Evolutionary conservation across 2,113 vertebrate species (phyloP), one percentile per base, ranked within the genome.

Genomic region (Platycercus adscitus): DNA sequence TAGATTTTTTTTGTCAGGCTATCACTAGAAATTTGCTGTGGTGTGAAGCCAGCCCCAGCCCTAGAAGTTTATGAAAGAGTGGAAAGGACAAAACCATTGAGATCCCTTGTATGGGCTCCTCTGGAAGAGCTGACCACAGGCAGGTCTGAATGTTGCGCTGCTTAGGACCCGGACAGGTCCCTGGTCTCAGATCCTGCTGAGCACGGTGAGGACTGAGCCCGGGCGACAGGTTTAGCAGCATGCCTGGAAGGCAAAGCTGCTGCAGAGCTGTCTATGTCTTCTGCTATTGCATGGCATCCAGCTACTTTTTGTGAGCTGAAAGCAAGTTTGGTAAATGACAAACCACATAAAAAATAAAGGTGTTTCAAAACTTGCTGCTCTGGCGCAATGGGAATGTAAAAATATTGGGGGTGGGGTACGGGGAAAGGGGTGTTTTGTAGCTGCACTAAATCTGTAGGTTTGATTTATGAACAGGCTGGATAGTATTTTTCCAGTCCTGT

Each of bases 221-320:
- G 9, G 10, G 21, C 2, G 11, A 29, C 18, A 88, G 55, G 12
- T 9, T 49, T 17, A 43, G 28, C 55, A 75, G 31, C 0, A 0
- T 46, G 13, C 11, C 41, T 47, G 15, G 25, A 35, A 28, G 11
- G 11, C 39, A 39, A 60, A 47, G 49, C 9, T 70, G 18, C 21
- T 63, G 46, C 60, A 75, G 55, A 71, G 28, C 5, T 71, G 14
- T 37, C 21, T 75, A n/a, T 50, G 8, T 10, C 47, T 88, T 24
- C 73, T 71, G 15, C 55, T 25, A 17, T 33, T 25, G 73, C n/a
- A 14, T 4, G 29, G 14, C 37, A 79, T 41, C 28, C 50, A 33
- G 73, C 25, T 50, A 20, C 11, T 9, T 23, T 46, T 68, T 39
- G 28, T 56, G 43, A 93, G 23, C 13, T 69, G 20, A 37, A 35